These are phyloP conservation scores for Trematomus bernacchii DNA, from an alignment of 2,797 vertebrate species.

Conservation along the genomic window DNA sequence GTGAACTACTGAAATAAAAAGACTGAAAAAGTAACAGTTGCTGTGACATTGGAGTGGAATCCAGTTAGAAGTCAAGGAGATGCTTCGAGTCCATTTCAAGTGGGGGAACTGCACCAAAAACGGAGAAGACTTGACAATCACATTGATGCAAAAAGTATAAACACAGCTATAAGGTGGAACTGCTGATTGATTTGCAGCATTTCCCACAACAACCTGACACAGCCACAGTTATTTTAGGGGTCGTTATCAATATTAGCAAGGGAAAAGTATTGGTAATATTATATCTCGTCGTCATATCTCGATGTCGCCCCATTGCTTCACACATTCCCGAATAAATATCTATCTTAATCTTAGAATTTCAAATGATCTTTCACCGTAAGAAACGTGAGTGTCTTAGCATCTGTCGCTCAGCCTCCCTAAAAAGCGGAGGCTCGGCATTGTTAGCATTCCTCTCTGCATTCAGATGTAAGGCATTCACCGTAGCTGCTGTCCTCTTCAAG, in stretches of 20 bases:
- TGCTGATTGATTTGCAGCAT: neutral
- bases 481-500: slow-evolving; percentile 21
- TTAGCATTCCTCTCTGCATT: slow-evolving; percentile 17
- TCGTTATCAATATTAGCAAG: too few relatives aligned
- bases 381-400: neutral
- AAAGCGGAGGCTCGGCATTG: slow-evolving; percentile 15
- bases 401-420: slow-evolving; percentile 43
- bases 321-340: neutral
- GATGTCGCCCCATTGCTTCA: too few relatives aligned
- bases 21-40: too few relatives aligned
- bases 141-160: neutral
- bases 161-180: neutral
- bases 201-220: too few relatives aligned
- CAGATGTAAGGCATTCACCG: slow-evolving; percentile 36
- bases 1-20: too few relatives aligned
- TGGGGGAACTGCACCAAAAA: too few relatives aligned
- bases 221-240: neutral
- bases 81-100: too few relatives aligned
- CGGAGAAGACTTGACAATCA: neutral
- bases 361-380: neutral
- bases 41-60: too few relatives aligned
- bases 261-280: too few relatives aligned
- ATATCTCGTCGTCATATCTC: neutral
- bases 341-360: neutral
- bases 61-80: too few relatives aligned